phyloP scores from a whole-genome alignment of 2,113 vertebrate genomes.

The Chloropsis cyanopogon region DNA sequence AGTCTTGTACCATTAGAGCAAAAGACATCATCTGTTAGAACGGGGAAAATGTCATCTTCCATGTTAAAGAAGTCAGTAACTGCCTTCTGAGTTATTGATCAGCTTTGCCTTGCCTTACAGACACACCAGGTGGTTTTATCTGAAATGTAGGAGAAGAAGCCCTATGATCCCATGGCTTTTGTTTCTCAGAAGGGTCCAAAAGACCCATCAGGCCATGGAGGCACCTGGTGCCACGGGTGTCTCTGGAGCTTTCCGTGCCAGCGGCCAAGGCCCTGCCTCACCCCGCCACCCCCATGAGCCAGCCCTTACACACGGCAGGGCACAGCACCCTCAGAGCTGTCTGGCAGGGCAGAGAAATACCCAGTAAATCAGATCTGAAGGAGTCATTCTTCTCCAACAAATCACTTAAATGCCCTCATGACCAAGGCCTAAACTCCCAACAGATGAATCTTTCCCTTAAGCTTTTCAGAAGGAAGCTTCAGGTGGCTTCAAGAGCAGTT shows the following conservation, averaged over 20 bases:
- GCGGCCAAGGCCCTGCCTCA: neutral
- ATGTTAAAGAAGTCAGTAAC: neutral
- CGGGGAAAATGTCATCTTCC: neutral
- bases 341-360: neutral
- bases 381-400: neutral
- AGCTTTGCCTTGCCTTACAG: neutral
- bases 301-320: rapidly evolving
- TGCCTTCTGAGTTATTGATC: neutral
- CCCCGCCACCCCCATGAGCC: rapidly evolving
- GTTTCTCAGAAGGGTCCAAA: neutral
- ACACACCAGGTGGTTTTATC: neutral
- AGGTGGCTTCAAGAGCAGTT: neutral
- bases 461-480: neutral
- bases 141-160: neutral
- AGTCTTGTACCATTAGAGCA: constrained; percentile 24
- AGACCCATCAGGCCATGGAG: neutral
- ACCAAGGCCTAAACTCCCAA: rapidly evolving
- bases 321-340: neutral
- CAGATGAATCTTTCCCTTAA: neutral
- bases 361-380: neutral
- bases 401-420: neutral
- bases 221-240: neutral
- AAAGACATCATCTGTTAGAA: neutral
- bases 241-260: neutral
- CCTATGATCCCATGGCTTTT: neutral